Evolutionary conservation across 2,113 vertebrate species (phyloP), one percentile per base, ranked within the genome.

Genomic region (Aplodontia rufa): DNA sequence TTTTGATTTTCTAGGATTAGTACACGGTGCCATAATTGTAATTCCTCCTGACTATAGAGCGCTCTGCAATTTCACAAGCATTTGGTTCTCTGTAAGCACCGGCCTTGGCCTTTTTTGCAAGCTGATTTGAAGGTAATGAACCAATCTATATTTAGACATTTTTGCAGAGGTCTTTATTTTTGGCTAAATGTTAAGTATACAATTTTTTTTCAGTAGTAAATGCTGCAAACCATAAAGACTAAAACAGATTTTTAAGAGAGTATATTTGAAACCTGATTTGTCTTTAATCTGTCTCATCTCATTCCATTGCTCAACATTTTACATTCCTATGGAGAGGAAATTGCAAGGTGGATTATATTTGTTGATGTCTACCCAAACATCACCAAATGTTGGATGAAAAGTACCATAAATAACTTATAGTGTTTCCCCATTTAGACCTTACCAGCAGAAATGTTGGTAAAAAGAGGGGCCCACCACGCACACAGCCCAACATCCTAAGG

Each of bases 1-100:
- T 98, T 98, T 97, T 97, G 97, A 98, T 98, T 98, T 97, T 66
- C 91, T 71, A 90, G 91, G 94, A 97, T 97, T 97, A 97, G 95
- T 1, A 87, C 84, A 96, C 35, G 35, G 92, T 2, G 32, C 58
- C 92, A 20, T 97, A 96, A 97, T 95, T 97, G 81, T 96, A 96
- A 97, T 96, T 96, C 84, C 75, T 93, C 93, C 92, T 97, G 98
- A 98, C 96, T 97, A 96, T 74, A 4, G 96, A 71, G 82, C 17
- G 68, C 64, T 28, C n/a, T 68, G 93, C 32, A 45, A 60, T 97
- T 96, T 82, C 88, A 66, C 71, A 76, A 55, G n/a, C 7, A 0
- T 51, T 94, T 26, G 9, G 17, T 87, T 96, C 58, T 80, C 93
- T 97, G 97, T 62, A 71, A 32, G 49, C 47, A 80, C 92, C 80